Evolutionary conservation across 2,888 invertebrate genomes (phyloP).

Genomic region (Tenthredo notha): DNA sequence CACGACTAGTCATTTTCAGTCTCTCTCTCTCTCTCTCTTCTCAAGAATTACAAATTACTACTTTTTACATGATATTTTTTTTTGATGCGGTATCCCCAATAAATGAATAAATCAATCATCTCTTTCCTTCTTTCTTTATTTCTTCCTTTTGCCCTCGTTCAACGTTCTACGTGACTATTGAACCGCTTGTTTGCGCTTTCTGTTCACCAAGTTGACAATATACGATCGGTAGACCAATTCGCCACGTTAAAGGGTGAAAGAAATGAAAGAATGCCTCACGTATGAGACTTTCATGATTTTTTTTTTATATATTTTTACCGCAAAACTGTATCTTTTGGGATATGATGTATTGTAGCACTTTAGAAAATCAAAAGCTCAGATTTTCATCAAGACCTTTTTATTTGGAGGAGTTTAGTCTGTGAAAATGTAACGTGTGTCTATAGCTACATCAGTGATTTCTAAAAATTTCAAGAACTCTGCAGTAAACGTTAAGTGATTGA

Average conservation of each 20-base stretch:
- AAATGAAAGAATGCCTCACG: neutral
- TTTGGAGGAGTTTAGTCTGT: neutral
- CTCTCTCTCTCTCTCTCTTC: conserved; percentile 8
- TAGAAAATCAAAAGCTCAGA: neutral
- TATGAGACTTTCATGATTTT: neutral
- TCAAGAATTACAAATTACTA: no score
- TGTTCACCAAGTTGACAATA: neutral
- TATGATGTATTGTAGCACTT: neutral
- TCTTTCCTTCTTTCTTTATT: conserved; percentile 5
- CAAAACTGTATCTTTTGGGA: neutral
- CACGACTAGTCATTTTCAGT: neutral
- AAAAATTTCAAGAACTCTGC: neutral
- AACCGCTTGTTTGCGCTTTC: conserved; percentile 6
- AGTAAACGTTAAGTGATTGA: conserved; percentile 5
- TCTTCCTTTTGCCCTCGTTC: conserved; percentile 19
- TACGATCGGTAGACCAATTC: conserved; percentile 1
- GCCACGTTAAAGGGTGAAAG: neutral
- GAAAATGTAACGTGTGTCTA: neutral
- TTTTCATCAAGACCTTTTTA: neutral
- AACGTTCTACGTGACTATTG: conserved; percentile 14
- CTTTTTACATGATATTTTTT: no score
- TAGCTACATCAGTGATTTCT: neutral
- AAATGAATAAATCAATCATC: neutral
- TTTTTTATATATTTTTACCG: neutral
- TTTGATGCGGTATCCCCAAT: no score